These are phyloP conservation scores for Temnothorax longispinosus DNA, from an alignment of 1,140 invertebrate genomes.

Conservation along the genomic window DNA sequence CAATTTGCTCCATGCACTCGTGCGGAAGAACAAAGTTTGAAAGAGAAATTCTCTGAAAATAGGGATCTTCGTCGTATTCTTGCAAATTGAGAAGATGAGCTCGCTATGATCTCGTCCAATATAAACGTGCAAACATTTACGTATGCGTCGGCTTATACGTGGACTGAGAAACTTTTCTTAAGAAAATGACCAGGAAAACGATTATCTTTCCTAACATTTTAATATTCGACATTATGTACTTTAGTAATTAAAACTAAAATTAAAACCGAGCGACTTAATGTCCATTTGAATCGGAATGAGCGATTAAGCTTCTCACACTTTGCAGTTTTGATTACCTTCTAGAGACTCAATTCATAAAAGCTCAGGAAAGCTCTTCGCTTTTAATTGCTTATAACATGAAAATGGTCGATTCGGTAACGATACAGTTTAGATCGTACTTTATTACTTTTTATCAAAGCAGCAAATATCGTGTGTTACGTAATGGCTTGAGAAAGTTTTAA, in stretches of 20 bases:
- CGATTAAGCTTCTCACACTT: constrained; percentile 10
- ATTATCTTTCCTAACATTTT: constrained; percentile 23
- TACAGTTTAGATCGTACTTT: not conserved
- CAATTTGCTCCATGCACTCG: constrained; percentile 60
- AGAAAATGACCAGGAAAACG: not conserved
- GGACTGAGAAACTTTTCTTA: not conserved
- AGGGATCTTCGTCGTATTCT: not conserved
- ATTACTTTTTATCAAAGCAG: not conserved
- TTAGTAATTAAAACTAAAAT: constrained; percentile 37
- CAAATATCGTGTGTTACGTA: constrained; percentile 7
- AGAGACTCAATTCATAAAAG: not conserved
- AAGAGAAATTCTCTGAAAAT: constrained; percentile 24
- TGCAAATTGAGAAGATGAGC: not conserved
- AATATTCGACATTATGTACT: constrained; percentile 12
- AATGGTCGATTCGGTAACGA: not conserved
- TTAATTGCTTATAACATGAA: not conserved
- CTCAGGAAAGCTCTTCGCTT: not conserved
- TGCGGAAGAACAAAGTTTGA: constrained; percentile 35
- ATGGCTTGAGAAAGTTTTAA: not conserved
- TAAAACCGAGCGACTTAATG: constrained; percentile 10
- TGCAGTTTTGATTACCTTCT: constrained; percentile 14
- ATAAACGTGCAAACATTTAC: constrained; percentile 28
- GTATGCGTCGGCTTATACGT: not conserved
- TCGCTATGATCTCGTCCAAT: not conserved
- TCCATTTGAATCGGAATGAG: constrained; percentile 9